Evolutionary conservation across 2,888 invertebrate genomes (phyloP).

Genomic region (Protodeltote pygarga): DNA sequence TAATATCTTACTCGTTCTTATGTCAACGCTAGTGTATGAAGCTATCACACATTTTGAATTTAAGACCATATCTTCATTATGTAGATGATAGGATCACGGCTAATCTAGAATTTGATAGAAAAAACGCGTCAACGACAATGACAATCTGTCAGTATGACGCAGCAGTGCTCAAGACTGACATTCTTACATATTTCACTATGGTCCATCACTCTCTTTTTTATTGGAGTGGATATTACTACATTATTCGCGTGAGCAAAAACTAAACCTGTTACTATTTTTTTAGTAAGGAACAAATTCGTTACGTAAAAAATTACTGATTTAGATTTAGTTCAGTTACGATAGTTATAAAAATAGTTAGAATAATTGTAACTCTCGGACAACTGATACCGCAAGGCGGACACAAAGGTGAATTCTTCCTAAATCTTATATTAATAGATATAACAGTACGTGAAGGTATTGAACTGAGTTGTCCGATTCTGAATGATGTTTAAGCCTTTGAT

Average conservation of each 20-base stretch:
- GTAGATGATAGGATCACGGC: too few species aligned
- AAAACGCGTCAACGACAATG: slow-evolving; percentile 7
- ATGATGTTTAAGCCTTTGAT: slow-evolving; percentile 31
- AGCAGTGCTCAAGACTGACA: slow-evolving; percentile 15
- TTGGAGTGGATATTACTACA: slow-evolving; percentile 15
- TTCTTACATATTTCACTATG: slow-evolving; percentile 3
- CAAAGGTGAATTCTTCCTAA: slow-evolving; percentile 4
- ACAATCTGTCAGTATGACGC: slow-evolving; percentile 3
- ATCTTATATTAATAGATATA: slow-evolving; percentile 20
- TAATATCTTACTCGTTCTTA: slow-evolving; percentile 19
- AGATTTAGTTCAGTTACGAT: slow-evolving; percentile 5
- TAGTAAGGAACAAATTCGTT: background rate
- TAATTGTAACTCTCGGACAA: slow-evolving; percentile 4
- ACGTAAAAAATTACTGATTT: background rate
- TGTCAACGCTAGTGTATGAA: background rate
- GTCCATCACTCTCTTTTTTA: slow-evolving; percentile 32
- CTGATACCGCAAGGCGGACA: background rate
- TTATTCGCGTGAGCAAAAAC: slow-evolving; percentile 29
- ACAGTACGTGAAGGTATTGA: slow-evolving; percentile 30
- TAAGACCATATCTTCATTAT: too few species aligned
- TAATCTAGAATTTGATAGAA: slow-evolving; percentile 12
- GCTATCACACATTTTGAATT: background rate
- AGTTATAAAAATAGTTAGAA: background rate
- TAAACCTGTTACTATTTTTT: slow-evolving; percentile 20
- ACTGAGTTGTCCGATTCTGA: slow-evolving; percentile 24